Conservation (phyloP, 2,797 vertebrate species). For the Sebastes trivittatus region DNA sequence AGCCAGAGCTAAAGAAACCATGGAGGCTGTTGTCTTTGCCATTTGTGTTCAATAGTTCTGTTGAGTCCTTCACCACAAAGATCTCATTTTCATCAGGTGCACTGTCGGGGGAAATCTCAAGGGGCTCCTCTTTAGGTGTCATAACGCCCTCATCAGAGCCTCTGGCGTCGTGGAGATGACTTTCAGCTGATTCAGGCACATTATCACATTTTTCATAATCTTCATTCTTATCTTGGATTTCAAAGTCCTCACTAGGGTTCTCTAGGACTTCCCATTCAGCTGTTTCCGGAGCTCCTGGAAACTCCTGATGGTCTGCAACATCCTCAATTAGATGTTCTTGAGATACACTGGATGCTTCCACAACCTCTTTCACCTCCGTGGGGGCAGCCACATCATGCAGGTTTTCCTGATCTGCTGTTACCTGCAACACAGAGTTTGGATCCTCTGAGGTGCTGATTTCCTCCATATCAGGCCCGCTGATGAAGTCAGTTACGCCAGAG, state of each 20-base stretch:
- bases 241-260: slow-evolving; percentile 25
- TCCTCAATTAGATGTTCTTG: slow-evolving; percentile 30
- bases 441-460: slow-evolving; percentile 54
- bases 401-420: slow-evolving; percentile 7
- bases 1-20: slow-evolving; percentile 45
- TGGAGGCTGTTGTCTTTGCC: slow-evolving; percentile 53
- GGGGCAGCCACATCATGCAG: background rate
- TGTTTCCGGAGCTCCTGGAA: slow-evolving; percentile 27
- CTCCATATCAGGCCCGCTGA: slow-evolving; percentile 38
- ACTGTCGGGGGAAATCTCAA: slow-evolving; percentile 32
- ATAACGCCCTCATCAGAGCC: background rate
- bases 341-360: background rate
- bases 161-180: background rate
- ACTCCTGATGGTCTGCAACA: background rate
- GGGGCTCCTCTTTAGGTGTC: slow-evolving; percentile 17
- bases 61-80: slow-evolving; percentile 45
- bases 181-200: slow-evolving; percentile 11
- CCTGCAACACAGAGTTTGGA: background rate
- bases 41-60: slow-evolving; percentile 41
- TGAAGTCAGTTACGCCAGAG: slow-evolving; percentile 29
- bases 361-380: background rate
- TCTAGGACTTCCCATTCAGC: slow-evolving; percentile 55
- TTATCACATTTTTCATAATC: background rate
- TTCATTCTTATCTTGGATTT: slow-evolving; percentile 6
- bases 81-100: slow-evolving; percentile 23